phyloP scores from a whole-genome alignment of 2,797 vertebrate species.

The Macrochelys suwanniensis region DNA sequence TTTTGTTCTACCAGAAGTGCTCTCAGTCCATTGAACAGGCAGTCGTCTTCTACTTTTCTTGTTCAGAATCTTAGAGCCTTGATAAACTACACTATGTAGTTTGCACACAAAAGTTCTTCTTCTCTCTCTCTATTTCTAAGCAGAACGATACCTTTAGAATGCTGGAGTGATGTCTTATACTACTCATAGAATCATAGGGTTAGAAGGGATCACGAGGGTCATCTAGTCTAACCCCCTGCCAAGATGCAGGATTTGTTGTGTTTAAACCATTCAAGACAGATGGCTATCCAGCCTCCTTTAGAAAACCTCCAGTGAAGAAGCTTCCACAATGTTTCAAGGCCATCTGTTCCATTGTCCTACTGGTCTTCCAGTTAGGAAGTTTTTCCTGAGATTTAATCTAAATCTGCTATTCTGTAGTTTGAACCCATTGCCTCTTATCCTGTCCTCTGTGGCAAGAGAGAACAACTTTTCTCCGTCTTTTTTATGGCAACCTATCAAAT shows the following conservation, averaged over 20 bases:
- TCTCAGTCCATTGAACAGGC: neutral
- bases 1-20: neutral
- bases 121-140: neutral
- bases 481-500: neutral
- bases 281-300: neutral
- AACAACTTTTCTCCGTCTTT: neutral
- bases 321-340: neutral
- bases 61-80: neutral
- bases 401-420: neutral
- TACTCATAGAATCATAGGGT: neutral
- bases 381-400: neutral
- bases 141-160: neutral
- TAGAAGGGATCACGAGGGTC: neutral
- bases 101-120: accelerated
- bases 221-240: neutral
- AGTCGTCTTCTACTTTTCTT: neutral
- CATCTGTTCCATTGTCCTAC: neutral
- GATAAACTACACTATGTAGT: neutral
- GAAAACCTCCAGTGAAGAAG: neutral
- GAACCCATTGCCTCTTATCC: neutral
- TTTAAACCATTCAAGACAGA: neutral
- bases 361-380: neutral
- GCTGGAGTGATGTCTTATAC: neutral
- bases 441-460: neutral
- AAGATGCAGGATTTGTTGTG: neutral